Percentiles rank a stretch among this genome's conserved stretches.
phyloP scores from a whole-genome alignment of 2,797 vertebrate genomes.

The Tinamus major region DNA sequence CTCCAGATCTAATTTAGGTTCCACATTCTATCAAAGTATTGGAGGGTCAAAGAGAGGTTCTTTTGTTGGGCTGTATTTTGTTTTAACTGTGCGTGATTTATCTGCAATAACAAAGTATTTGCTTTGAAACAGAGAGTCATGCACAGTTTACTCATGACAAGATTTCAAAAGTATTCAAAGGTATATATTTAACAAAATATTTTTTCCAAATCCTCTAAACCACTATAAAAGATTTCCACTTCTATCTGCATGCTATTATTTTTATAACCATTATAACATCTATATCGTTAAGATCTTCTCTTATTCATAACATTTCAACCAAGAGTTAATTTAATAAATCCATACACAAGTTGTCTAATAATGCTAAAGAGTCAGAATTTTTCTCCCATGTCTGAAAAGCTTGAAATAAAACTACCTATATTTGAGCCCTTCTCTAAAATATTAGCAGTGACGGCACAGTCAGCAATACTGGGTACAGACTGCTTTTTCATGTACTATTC shows the following conservation, averaged over 20 bases:
- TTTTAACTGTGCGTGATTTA: not conserved
- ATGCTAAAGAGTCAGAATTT: not conserved
- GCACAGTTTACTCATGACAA: constrained; percentile 32
- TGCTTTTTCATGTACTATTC: not conserved
- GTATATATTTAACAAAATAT: constrained; percentile 21
- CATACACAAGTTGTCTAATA: not conserved
- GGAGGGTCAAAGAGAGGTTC: not conserved
- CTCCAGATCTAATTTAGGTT: not conserved
- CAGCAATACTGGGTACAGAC: not conserved
- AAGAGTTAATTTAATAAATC: not conserved
- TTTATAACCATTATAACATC: constrained; percentile 9
- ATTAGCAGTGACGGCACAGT: not conserved
- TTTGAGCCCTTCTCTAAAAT: not conserved
- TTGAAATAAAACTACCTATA: not conserved
- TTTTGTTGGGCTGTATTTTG: not conserved
- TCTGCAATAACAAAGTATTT: constrained; percentile 13
- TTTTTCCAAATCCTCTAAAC: constrained; percentile 30
- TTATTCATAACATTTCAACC: not conserved
- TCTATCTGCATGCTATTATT: not conserved
- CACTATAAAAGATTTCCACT: not conserved
- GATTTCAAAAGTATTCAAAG: constrained; percentile 54
- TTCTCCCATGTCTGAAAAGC: not conserved
- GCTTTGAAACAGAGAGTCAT: constrained; percentile 47
- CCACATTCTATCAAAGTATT: not conserved
- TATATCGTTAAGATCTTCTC: not conserved